phyloP scores from a whole-genome alignment of 1,140 invertebrate species.

The Ditylenchus dipsaci region DNA sequence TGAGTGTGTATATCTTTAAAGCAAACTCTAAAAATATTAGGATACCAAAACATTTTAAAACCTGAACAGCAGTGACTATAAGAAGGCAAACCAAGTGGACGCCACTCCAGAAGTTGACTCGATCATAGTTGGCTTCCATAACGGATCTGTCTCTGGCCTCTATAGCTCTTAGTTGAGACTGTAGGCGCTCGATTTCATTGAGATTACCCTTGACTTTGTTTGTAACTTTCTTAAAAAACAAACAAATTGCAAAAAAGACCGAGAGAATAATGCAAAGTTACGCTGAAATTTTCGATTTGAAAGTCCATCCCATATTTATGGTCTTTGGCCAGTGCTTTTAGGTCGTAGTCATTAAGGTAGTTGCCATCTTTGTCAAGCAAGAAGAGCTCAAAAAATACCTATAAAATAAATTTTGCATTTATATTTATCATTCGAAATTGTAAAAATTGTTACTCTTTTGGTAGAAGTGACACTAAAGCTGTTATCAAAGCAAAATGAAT shows the following conservation, averaged over 20 bases:
- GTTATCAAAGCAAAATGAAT: slow-evolving; percentile 62
- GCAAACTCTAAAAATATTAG: slow-evolving; percentile 16
- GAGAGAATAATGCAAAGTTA: slow-evolving; percentile 23
- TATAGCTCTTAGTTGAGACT: slow-evolving; percentile 58
- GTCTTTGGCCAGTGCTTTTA: slow-evolving; percentile 18
- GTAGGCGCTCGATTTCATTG: slow-evolving; percentile 59
- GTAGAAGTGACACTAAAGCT: slow-evolving; percentile 49
- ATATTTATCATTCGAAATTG: slow-evolving; percentile 29
- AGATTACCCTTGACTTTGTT: slow-evolving; percentile 59
- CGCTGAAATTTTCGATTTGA: slow-evolving; percentile 59
- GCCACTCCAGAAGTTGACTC: slow-evolving; percentile 60
- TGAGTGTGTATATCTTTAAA: slow-evolving; percentile 59
- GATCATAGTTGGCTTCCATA: slow-evolving; percentile 59
- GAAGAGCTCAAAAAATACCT: slow-evolving; percentile 61
- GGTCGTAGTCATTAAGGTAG: slow-evolving; percentile 37
- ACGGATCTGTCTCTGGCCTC: slow-evolving; percentile 59
- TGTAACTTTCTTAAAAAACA: slow-evolving; percentile 58
- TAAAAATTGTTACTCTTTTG: neutral
- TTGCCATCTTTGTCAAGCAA: slow-evolving; percentile 55
- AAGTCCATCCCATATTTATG: slow-evolving; percentile 49
- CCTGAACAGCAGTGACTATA: slow-evolving; percentile 58
- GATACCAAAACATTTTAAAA: slow-evolving; percentile 21
- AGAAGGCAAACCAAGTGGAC: slow-evolving; percentile 59
- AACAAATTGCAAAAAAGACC: neutral
- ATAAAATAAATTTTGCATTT: slow-evolving; percentile 52